phyloP scores from a whole-genome alignment of 2,888 invertebrate species.

The Thymelicus acteon region DNA sequence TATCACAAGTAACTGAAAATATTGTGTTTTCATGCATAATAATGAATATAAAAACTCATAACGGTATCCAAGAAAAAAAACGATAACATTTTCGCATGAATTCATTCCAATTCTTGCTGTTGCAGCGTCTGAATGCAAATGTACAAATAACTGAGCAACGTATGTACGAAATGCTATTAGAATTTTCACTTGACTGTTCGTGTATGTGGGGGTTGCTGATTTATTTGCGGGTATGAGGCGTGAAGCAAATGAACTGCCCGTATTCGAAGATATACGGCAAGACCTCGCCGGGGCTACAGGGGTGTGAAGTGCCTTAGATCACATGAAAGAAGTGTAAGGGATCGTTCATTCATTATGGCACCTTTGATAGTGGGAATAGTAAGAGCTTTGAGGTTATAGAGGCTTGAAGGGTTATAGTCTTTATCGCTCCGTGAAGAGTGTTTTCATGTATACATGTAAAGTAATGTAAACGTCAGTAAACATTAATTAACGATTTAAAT shows the following conservation, averaged over 20 bases:
- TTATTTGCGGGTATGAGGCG: conserved; percentile 82
- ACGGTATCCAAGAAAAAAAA: conserved; percentile 32
- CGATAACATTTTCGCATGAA: conserved; percentile 30
- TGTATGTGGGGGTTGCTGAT: conserved; percentile 68
- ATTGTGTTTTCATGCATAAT: conserved; percentile 34
- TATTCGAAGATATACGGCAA: conserved; percentile 73
- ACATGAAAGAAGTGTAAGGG: conserved; percentile 43
- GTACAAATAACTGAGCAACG: conserved; percentile 36
- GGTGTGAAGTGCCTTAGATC: conserved; percentile 54
- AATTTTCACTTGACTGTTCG: conserved; percentile 62
- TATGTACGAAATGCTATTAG: conserved; percentile 55
- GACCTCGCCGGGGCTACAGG: conserved; percentile 65
- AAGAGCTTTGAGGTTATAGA: conserved; percentile 27
- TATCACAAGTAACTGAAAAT: conserved; percentile 29
- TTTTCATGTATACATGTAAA: background rate
- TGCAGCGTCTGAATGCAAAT: conserved; percentile 38
- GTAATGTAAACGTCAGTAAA: background rate
- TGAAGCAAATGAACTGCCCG: conserved; percentile 81
- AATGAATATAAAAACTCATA: conserved; percentile 35
- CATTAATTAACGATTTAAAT: conserved; percentile 3
- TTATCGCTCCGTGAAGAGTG: conserved; percentile 11
- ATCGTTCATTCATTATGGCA: conserved; percentile 37
- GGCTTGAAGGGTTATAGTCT: conserved; percentile 8
- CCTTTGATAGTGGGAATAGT: conserved; percentile 28
- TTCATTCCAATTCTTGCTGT: conserved; percentile 34